Evolutionary conservation across 2,797 vertebrate genomes (phyloP).

Genomic region (Tenualosa ilisha): DNA sequence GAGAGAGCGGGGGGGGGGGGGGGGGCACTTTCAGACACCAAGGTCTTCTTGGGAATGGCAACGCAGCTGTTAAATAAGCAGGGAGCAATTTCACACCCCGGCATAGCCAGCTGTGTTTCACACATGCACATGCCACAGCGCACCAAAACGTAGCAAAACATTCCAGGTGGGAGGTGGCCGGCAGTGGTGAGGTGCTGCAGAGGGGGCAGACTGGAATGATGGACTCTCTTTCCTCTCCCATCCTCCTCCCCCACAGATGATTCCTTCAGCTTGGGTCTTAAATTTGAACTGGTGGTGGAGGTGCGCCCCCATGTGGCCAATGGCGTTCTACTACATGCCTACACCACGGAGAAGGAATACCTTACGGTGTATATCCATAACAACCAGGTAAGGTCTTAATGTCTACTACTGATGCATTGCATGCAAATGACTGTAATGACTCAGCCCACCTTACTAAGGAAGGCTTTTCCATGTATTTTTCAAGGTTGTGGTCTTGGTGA

Average conservation of each 20-base stretch:
- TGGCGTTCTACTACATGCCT: constrained; percentile 85
- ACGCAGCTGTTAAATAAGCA: constrained; percentile 57
- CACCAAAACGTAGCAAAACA: constrained; percentile 29
- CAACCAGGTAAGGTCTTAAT: constrained; percentile 73
- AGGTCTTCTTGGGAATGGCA: constrained; percentile 41
- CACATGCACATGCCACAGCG: constrained; percentile 31
- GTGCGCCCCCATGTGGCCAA: constrained; percentile 87
- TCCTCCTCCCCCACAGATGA: constrained; percentile 75
- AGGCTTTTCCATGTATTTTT: neutral
- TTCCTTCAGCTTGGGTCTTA: constrained; percentile 82
- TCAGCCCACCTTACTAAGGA: neutral
- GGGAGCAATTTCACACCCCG: constrained; percentile 53
- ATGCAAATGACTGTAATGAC: neutral
- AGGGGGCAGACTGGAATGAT: neutral
- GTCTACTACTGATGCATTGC: neutral
- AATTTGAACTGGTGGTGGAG: constrained; percentile 89
- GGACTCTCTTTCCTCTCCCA: constrained; percentile 9
- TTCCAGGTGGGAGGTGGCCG: constrained; percentile 29
- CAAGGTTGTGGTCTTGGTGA: constrained; percentile 86
- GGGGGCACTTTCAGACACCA: constrained; percentile 25
- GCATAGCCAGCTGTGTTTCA: constrained; percentile 35
- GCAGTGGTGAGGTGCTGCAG: neutral
- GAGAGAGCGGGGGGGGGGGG: constrained; percentile 21
- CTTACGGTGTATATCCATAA: constrained; percentile 84
- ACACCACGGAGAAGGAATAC: constrained; percentile 70